phyloP scores from a whole-genome alignment of 2,797 vertebrate species.

The Euthynnus affinis region DNA sequence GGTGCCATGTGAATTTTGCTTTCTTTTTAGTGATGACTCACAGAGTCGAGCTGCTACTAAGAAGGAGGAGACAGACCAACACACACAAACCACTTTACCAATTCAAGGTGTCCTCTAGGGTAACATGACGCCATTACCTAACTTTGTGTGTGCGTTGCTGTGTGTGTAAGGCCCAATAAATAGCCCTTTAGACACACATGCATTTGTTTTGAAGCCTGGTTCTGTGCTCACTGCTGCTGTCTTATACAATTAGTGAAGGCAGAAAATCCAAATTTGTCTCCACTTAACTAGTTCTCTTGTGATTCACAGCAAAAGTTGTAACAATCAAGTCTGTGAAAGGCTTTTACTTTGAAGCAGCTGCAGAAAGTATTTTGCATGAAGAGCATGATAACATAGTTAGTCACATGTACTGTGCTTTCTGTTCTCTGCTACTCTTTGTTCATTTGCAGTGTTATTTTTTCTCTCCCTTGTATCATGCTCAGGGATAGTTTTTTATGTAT shows the following conservation, averaged over 20 bases:
- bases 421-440: slow-evolving; percentile 13
- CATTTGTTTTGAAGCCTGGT: slow-evolving; percentile 23
- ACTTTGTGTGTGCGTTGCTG: background rate
- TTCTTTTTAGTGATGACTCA: slow-evolving; percentile 65
- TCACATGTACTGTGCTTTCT: slow-evolving; percentile 1
- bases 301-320: slow-evolving; percentile 12
- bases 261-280: slow-evolving; percentile 40
- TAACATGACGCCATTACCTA: slow-evolving; percentile 30
- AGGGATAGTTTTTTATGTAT: background rate
- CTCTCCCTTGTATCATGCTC: background rate
- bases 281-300: slow-evolving; percentile 22
- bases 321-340: slow-evolving; percentile 24
- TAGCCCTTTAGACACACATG: slow-evolving; percentile 27
- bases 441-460: too few relatives aligned
- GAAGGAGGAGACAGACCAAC: slow-evolving; percentile 35
- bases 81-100: slow-evolving; percentile 28
- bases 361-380: slow-evolving; percentile 32
- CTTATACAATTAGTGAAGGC: slow-evolving; percentile 42
- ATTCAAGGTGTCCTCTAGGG: slow-evolving; percentile 44
- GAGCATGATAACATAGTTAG: background rate
- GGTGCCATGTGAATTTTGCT: slow-evolving; percentile 56
- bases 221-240: slow-evolving; percentile 19
- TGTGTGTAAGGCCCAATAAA: background rate
- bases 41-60: slow-evolving; percentile 32
- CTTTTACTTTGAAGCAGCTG: slow-evolving; percentile 47